Base-by-base conservation (phyloP, 2,113 vertebrate genomes). In the Beaufortia kweichowensis region DNA sequence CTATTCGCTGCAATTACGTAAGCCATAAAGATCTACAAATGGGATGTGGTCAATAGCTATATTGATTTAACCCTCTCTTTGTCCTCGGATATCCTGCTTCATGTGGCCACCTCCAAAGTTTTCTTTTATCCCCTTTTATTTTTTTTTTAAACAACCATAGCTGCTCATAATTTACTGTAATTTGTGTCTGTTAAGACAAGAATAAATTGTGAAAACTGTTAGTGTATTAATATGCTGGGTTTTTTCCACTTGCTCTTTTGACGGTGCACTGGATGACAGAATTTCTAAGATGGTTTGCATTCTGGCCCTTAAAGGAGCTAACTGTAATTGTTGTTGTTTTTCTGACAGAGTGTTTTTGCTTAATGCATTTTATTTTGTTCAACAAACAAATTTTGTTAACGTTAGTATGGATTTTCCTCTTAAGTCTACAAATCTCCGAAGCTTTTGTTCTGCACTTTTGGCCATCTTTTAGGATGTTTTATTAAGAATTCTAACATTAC, bases 1-100 rank as follows among this genome's bases (percentile, higher is more conserved):
- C 56, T 72, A 82, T 82, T 81, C 75, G 53, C 64, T 29, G 46
- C 68, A 79, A 77, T 81, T 82, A 80, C 67, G 74, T 68, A 78
- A 76, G 70, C 60, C 55, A 79, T 81, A 81, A 82, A 80, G 72
- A 81, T 78, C 55, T 68, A 67, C 64, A 59, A 76, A 78, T 79
- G 75, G 75, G 35, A 73, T 41, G 66, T 82, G 68, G 65, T 82
- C 41, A 72, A 83, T 83, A 72, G 17, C 24, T 21, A 19, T 77
- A 79, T 82, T 43, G 57, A 84, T 80, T 66, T 15, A 21, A 60
- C 19, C 69, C 70, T 70, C 35, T 55, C 61, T 72, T 61, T 74
- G 70, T 74, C 70, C 56, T 73, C 12, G 56, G 23, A 53, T 26
- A 39, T 66, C 17, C 31, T 41, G 23, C 31, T 31, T n/a, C 10